Conservation (phyloP, 2,113 vertebrate species). For the Octodon degus region DNA sequence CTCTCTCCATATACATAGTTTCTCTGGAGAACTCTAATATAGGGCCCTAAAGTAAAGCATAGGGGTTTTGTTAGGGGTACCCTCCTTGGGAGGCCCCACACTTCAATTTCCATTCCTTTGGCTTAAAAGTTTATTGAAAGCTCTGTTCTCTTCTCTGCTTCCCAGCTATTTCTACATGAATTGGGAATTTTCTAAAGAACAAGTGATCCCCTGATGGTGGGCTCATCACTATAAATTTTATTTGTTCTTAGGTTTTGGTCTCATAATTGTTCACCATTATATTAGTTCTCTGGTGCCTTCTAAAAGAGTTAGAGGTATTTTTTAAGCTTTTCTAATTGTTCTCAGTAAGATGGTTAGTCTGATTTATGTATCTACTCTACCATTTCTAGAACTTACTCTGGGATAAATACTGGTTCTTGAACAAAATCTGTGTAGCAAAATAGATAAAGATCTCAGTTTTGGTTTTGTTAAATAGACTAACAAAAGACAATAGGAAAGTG, state of each 20-base stretch:
- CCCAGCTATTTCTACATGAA: neutral
- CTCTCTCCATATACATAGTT: neutral
- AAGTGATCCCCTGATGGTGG: neutral
- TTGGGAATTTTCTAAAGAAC: neutral
- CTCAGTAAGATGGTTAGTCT: neutral
- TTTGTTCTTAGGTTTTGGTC: neutral
- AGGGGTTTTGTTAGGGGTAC: neutral
- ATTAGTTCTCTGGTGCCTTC: neutral
- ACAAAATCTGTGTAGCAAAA: neutral
- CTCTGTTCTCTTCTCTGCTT: neutral
- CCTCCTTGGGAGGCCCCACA: neutral
- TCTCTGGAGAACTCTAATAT: neutral
- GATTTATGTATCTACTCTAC: neutral
- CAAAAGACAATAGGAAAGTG: neutral
- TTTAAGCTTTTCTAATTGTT: conserved; percentile 7
- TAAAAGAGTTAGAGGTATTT: neutral
- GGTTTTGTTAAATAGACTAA: conserved; percentile 29
- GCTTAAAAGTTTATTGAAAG: neutral
- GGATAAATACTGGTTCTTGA: neutral
- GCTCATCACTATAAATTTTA: neutral
- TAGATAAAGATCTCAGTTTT: neutral
- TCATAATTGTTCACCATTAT: neutral
- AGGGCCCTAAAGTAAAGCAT: neutral
- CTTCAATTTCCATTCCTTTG: neutral
- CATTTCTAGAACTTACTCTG: conserved; percentile 6